Base-by-base conservation (phyloP, 2,888 invertebrate genomes). In the Ganaspis brasiliensis region DNA sequence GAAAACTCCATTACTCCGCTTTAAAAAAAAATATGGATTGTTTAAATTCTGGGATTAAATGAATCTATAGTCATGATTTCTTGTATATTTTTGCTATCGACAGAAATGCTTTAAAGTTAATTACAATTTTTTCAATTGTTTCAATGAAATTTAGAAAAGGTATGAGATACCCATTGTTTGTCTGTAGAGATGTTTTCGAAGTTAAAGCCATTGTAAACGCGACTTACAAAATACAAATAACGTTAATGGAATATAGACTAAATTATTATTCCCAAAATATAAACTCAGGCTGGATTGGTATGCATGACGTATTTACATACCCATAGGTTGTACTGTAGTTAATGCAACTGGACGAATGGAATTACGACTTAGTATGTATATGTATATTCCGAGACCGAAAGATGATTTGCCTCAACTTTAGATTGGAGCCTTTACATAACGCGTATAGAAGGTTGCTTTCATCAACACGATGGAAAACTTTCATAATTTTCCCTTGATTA, bases 311-410 rank as follows among this genome's bases (percentile, higher is more conserved):
- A 80, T 81, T 81, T 81, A 77, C 77, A 74, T 79, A 79, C n/a
- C n/a, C 78, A 81, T 73, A 78, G 52, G 52, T 52, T 52, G 52
- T 77, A 81, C 79, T 80, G 78, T 71, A 77, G 74, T 77, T 79
- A 63, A 75, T 72, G 78, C 75, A 76, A 77, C 81, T 74, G 78
- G 79, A 78, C 78, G 74, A 57, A 79, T 24, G 45, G 40, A 73
- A 45, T 73, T 59, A 40, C 21, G 40, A 19, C 45, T 59, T 31
- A 55, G 24, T 31, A 56, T 63, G 37, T 71, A 52, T 26, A 72
- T 52, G 55, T 19, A 72, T 8, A 75, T 73, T 52, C 9, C 16
- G 19, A n/a, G 45, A 45, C 24, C 57, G 52, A 37, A 56, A 72
- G 72, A 74, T 77, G 75, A 78, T 78, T 73, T 71, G 21, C 70